Evolutionary conservation across 2,888 invertebrate species (phyloP), one percentile per base, ranked within the genome.

Genomic region (Idaea biselata): DNA sequence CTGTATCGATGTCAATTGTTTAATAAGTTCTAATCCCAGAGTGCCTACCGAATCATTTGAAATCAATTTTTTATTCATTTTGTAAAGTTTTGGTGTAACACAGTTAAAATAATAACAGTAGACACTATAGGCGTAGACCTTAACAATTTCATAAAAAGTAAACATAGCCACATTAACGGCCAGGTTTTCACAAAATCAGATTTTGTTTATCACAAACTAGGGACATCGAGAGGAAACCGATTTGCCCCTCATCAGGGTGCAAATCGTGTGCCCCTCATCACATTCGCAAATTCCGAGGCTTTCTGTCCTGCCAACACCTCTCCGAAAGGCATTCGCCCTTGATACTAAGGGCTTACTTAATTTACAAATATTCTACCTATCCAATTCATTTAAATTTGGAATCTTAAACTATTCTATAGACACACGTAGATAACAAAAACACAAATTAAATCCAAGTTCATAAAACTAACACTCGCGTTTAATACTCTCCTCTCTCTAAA

Each of bases 401-500:
- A 57, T 25, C 14, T 25, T 57, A 18, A 55, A 59, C n/a, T 32
- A 18, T 31, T 32, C 18, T 18, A 58, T 5, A 58, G 1, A 54
- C 25, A n/a, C 6, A 18, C 4, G 58, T 54, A 33, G 17, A 14
- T 55, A n/a, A 44, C 31, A 55, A 59, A 61, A 16, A 31, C 58
- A 16, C 33, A 16, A 17, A 16, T 60, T 44, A 44, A 14, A 44
- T 44, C 44, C 14, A 44, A 44, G 14, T 14, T 44, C 14, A 11
- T 32, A n/a, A n/a, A 8, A 56, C 56, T 56, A 18, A 18, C 18
- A 56, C 16, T 56, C 17, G 14, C 56, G 56, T 17, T 17, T 56
- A 17, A 18, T 18, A 18, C 18, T 18, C 56, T 18, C 32, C 31
- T 65, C n/a, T 68, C 64, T 64, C 61, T 62, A 70, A 66, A 67